phyloP scores from a whole-genome alignment of 2,888 invertebrate species.

The Drosophila peninsularis region DNA sequence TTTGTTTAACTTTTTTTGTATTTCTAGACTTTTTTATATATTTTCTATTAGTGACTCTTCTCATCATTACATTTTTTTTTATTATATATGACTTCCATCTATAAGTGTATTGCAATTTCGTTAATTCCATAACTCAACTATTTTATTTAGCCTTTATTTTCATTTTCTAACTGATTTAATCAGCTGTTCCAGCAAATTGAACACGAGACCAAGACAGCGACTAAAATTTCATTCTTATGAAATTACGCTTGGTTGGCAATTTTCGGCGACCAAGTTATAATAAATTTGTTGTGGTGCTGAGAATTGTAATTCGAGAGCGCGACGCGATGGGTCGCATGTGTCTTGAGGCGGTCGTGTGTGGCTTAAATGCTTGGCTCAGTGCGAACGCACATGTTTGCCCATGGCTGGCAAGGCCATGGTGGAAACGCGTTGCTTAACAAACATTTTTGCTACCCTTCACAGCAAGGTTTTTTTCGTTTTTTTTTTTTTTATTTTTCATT shows the following conservation, averaged over 20 bases:
- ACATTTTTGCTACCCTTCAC: conserved; percentile 42
- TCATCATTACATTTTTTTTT: too few relatives aligned
- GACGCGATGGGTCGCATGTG: conserved; percentile 53
- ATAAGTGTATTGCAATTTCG: not conserved
- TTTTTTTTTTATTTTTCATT: not conserved
- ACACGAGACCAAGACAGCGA: conserved; percentile 22
- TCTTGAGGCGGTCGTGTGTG: conserved; percentile 42
- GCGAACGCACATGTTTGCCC: conserved; percentile 48
- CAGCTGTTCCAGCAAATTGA: conserved; percentile 57
- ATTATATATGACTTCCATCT: too few relatives aligned
- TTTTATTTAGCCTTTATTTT: not conserved
- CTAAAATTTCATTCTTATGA: conserved; percentile 55
- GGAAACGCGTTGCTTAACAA: conserved; percentile 31
- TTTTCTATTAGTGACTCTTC: too few relatives aligned
- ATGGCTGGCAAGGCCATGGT: conserved; percentile 46
- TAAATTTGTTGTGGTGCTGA: conserved; percentile 42
- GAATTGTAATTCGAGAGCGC: conserved; percentile 38
- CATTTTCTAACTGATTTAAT: conserved; percentile 44
- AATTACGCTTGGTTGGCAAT: conserved; percentile 35
- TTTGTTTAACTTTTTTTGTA: too few relatives aligned
- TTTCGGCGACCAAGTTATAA: conserved; percentile 29
- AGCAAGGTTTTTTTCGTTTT: conserved; percentile 15
- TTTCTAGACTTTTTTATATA: too few relatives aligned
- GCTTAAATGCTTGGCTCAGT: conserved; percentile 49
- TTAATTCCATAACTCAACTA: not conserved